phyloP scores from a whole-genome alignment of 2,888 invertebrate genomes.

The Habrosyne pyritoides region DNA sequence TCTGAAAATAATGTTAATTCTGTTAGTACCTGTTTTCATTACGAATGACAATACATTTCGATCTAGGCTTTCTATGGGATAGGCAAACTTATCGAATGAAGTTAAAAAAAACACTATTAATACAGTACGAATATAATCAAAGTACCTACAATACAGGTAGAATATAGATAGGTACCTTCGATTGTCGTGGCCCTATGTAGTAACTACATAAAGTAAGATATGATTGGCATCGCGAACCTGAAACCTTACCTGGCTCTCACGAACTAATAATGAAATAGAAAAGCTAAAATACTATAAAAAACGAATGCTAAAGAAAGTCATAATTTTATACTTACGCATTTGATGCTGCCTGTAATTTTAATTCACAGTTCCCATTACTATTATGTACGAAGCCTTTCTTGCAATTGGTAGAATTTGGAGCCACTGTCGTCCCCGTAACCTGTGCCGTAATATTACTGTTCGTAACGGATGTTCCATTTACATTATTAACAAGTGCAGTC shows the following conservation, averaged over 20 bases:
- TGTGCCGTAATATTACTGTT: constrained; percentile 4
- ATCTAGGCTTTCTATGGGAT: too few relatives aligned
- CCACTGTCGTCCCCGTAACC: constrained; percentile 15
- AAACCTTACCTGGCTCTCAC: not conserved
- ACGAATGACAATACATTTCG: too few relatives aligned
- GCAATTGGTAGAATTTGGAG: constrained; percentile 43
- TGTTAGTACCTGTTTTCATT: too few relatives aligned
- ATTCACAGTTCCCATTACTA: constrained; percentile 68
- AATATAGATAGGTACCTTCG: too few relatives aligned
- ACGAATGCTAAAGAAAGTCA: too few relatives aligned
- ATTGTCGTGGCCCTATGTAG: not conserved
- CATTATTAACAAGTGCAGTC: constrained; percentile 20
- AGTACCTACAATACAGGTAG: too few relatives aligned
- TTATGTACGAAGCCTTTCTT: constrained; percentile 69
- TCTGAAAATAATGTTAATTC: constrained; percentile 63
- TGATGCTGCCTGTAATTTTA: constrained; percentile 62
- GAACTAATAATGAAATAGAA: not conserved
- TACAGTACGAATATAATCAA: too few relatives aligned
- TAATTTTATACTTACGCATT: constrained; percentile 74
- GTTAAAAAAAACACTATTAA: too few relatives aligned
- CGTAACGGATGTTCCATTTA: not conserved
- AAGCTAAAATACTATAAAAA: too few relatives aligned
- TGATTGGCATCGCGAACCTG: too few relatives aligned
- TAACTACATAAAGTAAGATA: too few relatives aligned
- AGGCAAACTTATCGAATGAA: too few relatives aligned